phyloP scores from a whole-genome alignment of 2,797 vertebrate genomes.

The Xyrichtys novacula region DNA sequence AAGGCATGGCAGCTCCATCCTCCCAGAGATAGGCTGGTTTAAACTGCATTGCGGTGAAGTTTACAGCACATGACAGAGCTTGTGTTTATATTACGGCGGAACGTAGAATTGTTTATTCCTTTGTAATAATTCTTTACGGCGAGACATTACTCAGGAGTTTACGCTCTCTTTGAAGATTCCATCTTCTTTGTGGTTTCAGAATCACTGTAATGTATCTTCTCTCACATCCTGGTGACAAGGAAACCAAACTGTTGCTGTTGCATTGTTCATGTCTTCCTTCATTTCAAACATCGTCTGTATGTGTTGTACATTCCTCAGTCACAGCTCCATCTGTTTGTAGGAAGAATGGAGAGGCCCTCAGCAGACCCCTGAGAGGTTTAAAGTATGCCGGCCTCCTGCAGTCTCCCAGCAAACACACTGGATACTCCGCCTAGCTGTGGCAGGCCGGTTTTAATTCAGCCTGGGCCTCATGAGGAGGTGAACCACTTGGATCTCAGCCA shows the following conservation, averaged over 20 bases:
- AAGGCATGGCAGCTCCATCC: conserved; percentile 50
- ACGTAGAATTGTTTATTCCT: not conserved
- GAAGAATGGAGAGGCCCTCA: conserved; percentile 71
- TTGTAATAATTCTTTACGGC: conserved; percentile 1
- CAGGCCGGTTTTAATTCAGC: conserved; percentile 74
- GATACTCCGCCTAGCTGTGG: conserved; percentile 53
- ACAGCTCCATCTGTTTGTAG: conserved; percentile 70
- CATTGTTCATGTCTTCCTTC: conserved; percentile 10
- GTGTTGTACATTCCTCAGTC: conserved; percentile 62
- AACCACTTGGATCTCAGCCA: conserved; percentile 66
- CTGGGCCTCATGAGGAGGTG: conserved; percentile 69
- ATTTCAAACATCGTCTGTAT: conserved; percentile 16
- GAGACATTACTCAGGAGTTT: not conserved
- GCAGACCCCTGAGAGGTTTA: conserved; percentile 72
- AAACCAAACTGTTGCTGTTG: conserved; percentile 5
- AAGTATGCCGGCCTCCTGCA: conserved; percentile 77
- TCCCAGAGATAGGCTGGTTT: conserved; percentile 22
- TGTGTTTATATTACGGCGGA: not conserved
- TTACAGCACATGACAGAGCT: conserved; percentile 8
- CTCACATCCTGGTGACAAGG: not conserved
- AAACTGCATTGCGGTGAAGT: conserved; percentile 36
- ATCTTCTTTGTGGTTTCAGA: not conserved
- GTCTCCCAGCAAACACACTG: conserved; percentile 68
- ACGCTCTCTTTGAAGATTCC: not conserved
- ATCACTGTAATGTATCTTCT: not conserved